Conservation (phyloP, 2,113 vertebrate genomes). For the Alaudala cheleensis region DNA sequence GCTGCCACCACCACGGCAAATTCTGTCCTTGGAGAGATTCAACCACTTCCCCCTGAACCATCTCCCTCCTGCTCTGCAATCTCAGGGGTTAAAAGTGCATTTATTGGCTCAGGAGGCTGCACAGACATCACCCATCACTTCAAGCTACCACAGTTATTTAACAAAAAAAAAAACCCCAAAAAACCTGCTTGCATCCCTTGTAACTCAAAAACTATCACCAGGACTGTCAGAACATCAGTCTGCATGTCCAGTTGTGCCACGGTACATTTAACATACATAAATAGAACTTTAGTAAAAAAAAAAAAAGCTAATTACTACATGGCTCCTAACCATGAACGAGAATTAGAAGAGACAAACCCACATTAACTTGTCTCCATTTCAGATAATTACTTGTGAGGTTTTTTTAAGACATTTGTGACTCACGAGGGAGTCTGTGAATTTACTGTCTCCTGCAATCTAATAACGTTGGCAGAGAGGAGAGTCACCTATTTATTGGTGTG, state of each 20-base stretch:
- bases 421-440: constrained; percentile 63
- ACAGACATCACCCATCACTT: not conserved
- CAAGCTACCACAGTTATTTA: not conserved
- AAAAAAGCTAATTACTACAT: not conserved
- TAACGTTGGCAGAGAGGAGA: constrained; percentile 47
- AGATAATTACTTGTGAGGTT: constrained; percentile 61
- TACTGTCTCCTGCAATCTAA: constrained; percentile 66
- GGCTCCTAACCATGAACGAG: not conserved
- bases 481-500: constrained; percentile 66
- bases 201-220: not conserved
- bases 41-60: not conserved
- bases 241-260: not conserved
- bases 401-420: constrained; percentile 59
- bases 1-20: not conserved
- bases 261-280: not conserved
- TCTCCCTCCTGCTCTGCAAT: not conserved
- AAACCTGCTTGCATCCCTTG: not conserved
- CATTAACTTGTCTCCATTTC: constrained; percentile 51
- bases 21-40: not conserved
- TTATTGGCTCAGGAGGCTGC: not conserved
- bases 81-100: not conserved
- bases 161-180: not conserved
- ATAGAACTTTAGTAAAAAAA: not conserved
- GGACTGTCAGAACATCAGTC: not conserved
- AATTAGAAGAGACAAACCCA: constrained; percentile 20